phyloP scores from a whole-genome alignment of 2,113 vertebrate genomes.

The Prochilodus magdalenae region DNA sequence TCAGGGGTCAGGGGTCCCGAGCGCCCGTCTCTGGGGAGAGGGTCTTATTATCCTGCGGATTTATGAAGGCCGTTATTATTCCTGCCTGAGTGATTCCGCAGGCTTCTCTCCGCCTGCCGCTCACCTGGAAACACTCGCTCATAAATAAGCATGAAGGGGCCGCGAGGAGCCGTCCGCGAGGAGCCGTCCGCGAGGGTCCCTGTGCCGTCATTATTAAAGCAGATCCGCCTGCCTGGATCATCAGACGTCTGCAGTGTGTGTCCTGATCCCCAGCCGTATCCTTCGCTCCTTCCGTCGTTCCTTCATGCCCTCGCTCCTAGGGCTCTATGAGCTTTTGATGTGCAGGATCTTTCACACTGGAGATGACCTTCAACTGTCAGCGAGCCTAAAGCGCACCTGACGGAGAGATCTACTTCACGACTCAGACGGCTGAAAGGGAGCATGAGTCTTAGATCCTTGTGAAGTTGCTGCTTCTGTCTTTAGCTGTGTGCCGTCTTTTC shows the following conservation, averaged over 20 bases:
- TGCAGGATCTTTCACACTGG: neutral
- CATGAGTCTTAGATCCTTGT: no score
- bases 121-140: constrained; percentile 30
- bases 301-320: neutral
- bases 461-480: no score
- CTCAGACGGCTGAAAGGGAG: no score
- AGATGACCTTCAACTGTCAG: no score
- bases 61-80: constrained; percentile 46
- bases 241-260: neutral
- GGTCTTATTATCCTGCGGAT: constrained; percentile 51
- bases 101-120: neutral
- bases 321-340: neutral
- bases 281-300: neutral
- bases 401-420: no score
- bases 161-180: neutral
- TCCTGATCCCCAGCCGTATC: neutral
- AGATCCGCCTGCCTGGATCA: neutral
- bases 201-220: constrained; percentile 41
- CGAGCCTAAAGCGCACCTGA: no score
- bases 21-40: constrained; percentile 9
- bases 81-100: constrained; percentile 35
- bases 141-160: constrained; percentile 51
- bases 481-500: no score
- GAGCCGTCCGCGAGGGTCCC: no score
- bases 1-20: constrained; percentile 32